These are phyloP conservation scores for Betta splendens DNA, from an alignment of 2,797 vertebrate genomes.

Conservation along the genomic window DNA sequence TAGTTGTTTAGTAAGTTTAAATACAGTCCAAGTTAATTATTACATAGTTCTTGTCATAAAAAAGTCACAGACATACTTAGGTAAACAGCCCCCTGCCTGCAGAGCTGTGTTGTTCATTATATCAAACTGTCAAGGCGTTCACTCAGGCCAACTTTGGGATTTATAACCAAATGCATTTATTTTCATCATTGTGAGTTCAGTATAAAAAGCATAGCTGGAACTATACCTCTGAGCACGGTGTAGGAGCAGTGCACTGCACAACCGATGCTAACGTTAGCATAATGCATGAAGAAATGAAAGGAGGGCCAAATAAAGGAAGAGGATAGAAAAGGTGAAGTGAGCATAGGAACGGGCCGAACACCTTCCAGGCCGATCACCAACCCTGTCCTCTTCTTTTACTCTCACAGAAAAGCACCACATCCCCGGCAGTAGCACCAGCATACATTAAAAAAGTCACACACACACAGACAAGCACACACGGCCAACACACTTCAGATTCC, in stretches of 20 bases:
- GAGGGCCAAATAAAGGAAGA: background rate
- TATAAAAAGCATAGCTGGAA: conserved; percentile 2
- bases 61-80: too few species aligned
- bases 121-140: background rate
- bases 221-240: conserved; percentile 16
- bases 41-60: background rate
- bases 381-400: conserved; percentile 7
- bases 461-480: conserved; percentile 19
- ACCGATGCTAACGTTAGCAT: conserved; percentile 16
- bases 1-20: too few species aligned
- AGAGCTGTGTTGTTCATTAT: background rate
- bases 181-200: background rate
- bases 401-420: conserved; percentile 15
- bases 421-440: conserved; percentile 38
- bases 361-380: conserved; percentile 11
- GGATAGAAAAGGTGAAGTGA: conserved; percentile 7
- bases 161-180: conserved; percentile 4
- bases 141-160: background rate
- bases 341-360: conserved; percentile 4
- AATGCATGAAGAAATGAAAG: conserved; percentile 7
- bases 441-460: conserved; percentile 15
- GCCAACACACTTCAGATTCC: conserved; percentile 46
- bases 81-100: background rate
- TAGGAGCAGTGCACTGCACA: background rate
- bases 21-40: background rate